Evolutionary conservation across 2,113 vertebrate species (phyloP).

Genomic region (Bufo bufo): DNA sequence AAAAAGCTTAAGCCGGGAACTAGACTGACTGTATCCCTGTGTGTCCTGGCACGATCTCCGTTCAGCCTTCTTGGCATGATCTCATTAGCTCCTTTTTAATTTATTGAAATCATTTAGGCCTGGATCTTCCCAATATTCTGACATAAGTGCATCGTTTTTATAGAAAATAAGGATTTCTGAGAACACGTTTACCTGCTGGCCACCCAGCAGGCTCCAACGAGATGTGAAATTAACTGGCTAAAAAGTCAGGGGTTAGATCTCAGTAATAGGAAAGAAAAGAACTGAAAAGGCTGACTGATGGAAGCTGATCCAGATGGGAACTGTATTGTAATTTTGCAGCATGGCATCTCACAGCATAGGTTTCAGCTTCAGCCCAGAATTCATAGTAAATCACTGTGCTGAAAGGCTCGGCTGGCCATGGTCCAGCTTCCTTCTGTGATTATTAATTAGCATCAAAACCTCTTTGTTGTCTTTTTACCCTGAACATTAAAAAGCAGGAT

Average conservation of each 20-base stretch:
- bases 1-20: constrained; percentile 30
- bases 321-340: constrained; percentile 21
- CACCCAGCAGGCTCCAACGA: constrained; percentile 12
- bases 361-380: constrained; percentile 26
- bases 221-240: constrained; percentile 20
- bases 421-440: constrained; percentile 46
- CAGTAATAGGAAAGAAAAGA: constrained; percentile 1
- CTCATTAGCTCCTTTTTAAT: constrained; percentile 30
- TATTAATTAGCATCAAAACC: constrained; percentile 47
- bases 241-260: constrained; percentile 27
- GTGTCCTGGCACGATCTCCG: constrained; percentile 41
- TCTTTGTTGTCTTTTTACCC: constrained; percentile 37
- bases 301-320: constrained; percentile 50
- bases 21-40: constrained; percentile 15
- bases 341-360: constrained; percentile 19
- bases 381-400: constrained; percentile 15
- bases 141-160: not conserved
- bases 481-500: constrained; percentile 41
- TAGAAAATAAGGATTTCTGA: not conserved
- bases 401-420: constrained; percentile 10
- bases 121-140: constrained; percentile 4
- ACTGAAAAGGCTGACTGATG: constrained; percentile 13
- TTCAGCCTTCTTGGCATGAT: constrained; percentile 21
- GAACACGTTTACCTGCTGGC: constrained; percentile 21
- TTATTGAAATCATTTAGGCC: not conserved